phyloP scores from a whole-genome alignment of 2,113 vertebrate species.

The Chaetops frenatus region DNA sequence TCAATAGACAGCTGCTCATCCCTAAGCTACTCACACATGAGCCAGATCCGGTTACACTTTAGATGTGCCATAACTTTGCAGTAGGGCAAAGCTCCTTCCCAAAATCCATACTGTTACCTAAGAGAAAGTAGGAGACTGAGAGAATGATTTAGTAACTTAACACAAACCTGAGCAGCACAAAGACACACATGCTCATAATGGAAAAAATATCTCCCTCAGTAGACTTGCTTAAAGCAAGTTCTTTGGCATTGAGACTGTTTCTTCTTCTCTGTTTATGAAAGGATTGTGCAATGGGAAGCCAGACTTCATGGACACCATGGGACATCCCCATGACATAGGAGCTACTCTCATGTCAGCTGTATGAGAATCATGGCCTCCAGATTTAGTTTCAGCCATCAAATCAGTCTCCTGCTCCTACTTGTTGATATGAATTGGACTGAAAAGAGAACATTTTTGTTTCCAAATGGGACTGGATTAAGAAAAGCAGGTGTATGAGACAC shows the following conservation, averaged over 20 bases:
- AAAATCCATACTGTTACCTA: not conserved
- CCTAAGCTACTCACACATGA: not conserved
- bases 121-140: not conserved
- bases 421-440: not conserved
- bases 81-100: not conserved
- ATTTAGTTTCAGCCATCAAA: not conserved
- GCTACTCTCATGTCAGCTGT: not conserved
- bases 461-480: not conserved
- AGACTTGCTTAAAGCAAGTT: not conserved
- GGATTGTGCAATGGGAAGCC: not conserved
- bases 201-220: not conserved
- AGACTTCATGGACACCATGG: not conserved
- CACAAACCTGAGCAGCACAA: not conserved
- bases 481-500: not conserved
- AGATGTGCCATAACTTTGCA: not conserved
- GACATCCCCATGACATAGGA: not conserved
- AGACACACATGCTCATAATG: not conserved
- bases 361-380: not conserved
- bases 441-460: not conserved
- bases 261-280: not conserved
- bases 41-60: not conserved
- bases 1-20: not conserved
- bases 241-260: not conserved
- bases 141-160: not conserved
- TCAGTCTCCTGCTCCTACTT: not conserved